Base-by-base conservation (phyloP, 2,888 invertebrate species). In the Teleogryllus oceanicus region DNA sequence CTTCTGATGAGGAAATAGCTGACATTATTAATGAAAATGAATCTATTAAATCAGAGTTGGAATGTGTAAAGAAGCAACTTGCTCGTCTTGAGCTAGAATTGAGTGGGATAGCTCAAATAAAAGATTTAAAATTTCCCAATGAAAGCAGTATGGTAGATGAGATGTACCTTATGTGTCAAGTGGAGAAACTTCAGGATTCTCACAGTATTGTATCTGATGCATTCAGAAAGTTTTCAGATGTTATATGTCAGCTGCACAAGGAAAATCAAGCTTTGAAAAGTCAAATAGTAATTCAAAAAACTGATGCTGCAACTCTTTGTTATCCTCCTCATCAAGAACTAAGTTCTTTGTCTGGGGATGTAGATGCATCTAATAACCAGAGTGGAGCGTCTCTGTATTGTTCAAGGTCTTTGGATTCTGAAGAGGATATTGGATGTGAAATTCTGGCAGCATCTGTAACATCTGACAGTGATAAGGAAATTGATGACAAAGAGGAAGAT, bases 181-280 rank as follows among this genome's bases (percentile, higher is more conserved):
- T 62, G 62, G 62, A 62, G 62, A 62, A 62, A n/a, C 13, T 62
- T 18, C 16, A 13, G 62, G 62, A n/a, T 18, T 62, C 62, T 62
- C 62, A 62, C 16, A 62, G 62, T 62, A 62, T 62, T 62, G 62
- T 62, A n/a, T 62, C 62, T n/a, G n/a, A 62, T 62, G 62, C 62
- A n/a, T 62, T 62, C 62, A 62, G n/a, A 62, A n/a, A n/a, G 13
- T 62, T 62, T n/a, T 62, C 62, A n/a, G 62, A 62, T 18, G 13
- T 62, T n/a, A 62, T 62, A 62, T 62, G 16, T 18, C 62, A 62
- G n/a, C 12, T 62, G 16, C n/a, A n/a, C n/a, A 13, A 62, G n/a
- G 62, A 62, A 62, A 62, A 62, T 62, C 62, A 62, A 62, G n/a
- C 62, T 5, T 62, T 62, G 62, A 62, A 62, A n/a, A n/a, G n/a